Evolutionary conservation across 2,888 invertebrate species (phyloP).

Genomic region (Eupithecia inturbata): DNA sequence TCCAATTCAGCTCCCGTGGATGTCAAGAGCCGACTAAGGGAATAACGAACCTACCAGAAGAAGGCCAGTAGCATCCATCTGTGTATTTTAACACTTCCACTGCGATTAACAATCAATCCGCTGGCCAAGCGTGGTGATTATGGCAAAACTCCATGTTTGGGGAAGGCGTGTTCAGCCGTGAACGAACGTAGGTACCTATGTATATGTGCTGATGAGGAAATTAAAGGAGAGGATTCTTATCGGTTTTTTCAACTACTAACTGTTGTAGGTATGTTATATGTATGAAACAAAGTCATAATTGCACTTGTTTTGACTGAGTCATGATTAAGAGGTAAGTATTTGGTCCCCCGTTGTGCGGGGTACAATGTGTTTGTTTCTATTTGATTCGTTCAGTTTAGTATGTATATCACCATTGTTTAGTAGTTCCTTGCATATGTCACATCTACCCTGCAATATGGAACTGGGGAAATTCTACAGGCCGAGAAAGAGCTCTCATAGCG

Average conservation of each 20-base stretch:
- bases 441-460: no score
- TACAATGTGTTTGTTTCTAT: constrained; percentile 46
- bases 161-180: no score
- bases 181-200: no score
- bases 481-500: no score
- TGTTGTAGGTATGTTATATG: not conserved
- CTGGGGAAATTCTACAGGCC: no score
- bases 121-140: not conserved
- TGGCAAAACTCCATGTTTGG: no score
- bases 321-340: constrained; percentile 52
- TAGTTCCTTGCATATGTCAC: no score
- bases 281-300: constrained; percentile 35
- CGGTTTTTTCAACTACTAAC: not conserved
- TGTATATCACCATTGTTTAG: not conserved
- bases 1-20: no score
- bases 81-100: not conserved
- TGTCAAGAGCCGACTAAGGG: no score
- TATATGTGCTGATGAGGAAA: not conserved
- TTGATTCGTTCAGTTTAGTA: constrained; percentile 10
- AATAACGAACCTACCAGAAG: no score
- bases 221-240: not conserved
- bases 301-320: constrained; percentile 52
- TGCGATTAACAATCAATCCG: not conserved
- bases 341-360: constrained; percentile 51
- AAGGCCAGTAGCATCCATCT: not conserved